Percentiles rank a stretch among this genome's conserved stretches.
phyloP scores from a whole-genome alignment of 2,797 vertebrate genomes.

The Artibeus lituratus region DNA sequence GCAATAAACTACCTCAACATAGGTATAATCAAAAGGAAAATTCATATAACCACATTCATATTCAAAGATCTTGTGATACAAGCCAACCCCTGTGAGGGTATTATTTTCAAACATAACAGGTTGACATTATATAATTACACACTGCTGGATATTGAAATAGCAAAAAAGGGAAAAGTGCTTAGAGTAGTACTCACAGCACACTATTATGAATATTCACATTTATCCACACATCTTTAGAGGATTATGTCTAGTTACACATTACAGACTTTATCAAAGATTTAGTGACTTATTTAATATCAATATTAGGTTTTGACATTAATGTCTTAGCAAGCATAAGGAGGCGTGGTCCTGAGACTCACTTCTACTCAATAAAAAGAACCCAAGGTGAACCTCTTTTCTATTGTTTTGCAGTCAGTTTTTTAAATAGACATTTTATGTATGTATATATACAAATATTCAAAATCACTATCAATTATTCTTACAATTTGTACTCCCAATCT shows the following conservation, averaged over 20 bases:
- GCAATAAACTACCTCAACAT: slow-evolving; percentile 60
- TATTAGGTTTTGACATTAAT: slow-evolving; percentile 68
- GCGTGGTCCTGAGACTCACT: not conserved
- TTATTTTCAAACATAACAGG: slow-evolving; percentile 74
- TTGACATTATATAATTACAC: slow-evolving; percentile 77
- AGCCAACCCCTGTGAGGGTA: slow-evolving; percentile 66
- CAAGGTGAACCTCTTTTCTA: not conserved
- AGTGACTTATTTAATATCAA: slow-evolving; percentile 75
- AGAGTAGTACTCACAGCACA: slow-evolving; percentile 47
- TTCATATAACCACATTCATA: slow-evolving; percentile 63
- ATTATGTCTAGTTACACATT: slow-evolving; percentile 68
- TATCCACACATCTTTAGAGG: slow-evolving; percentile 59
- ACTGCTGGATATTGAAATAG: slow-evolving; percentile 74
- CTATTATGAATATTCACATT: slow-evolving; percentile 65
- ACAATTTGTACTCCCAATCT: not conserved
- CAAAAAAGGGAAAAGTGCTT: slow-evolving; percentile 64
- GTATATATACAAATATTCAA: not conserved
- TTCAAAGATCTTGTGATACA: slow-evolving; percentile 67
- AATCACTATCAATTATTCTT: not conserved
- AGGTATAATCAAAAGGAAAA: slow-evolving; percentile 64
- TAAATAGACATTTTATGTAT: not conserved
- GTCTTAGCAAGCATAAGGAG: slow-evolving; percentile 16
- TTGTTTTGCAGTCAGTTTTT: not conserved
- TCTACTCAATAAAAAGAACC: not conserved
- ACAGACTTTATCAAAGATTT: slow-evolving; percentile 59